Evolutionary conservation across 2,888 invertebrate species (phyloP).

Genomic region (Ichneumoninae sp.): DNA sequence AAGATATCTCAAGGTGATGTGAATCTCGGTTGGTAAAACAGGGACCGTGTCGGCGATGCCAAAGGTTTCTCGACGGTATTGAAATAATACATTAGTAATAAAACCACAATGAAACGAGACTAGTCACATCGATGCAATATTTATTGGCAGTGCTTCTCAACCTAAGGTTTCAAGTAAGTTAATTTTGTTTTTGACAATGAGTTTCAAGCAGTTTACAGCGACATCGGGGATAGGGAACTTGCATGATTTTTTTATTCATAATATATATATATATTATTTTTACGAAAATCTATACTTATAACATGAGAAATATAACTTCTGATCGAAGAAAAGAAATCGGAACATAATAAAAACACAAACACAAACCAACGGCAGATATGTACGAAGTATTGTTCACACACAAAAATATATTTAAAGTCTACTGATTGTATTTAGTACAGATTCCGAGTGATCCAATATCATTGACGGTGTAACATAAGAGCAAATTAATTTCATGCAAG

Average conservation of each 20-base stretch:
- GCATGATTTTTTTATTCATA: neutral
- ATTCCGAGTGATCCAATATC: neutral
- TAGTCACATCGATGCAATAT: constrained; percentile 52
- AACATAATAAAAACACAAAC: neutral
- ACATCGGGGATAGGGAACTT: neutral
- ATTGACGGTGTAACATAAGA: neutral
- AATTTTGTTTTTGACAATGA: constrained; percentile 27
- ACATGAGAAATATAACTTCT: no score
- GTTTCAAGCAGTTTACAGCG: constrained; percentile 16
- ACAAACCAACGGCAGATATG: neutral
- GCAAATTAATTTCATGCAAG: neutral
- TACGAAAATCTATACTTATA: no score
- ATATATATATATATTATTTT: no score
- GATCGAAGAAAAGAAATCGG: no score
- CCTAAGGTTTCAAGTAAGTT: constrained; percentile 29
- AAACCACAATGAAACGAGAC: constrained; percentile 30
- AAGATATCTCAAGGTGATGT: neutral
- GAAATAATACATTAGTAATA: constrained; percentile 15
- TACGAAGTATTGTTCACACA: neutral
- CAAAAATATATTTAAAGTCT: neutral
- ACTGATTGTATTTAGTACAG: neutral
- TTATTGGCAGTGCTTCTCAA: constrained; percentile 61
- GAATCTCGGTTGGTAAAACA: neutral
- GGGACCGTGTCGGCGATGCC: neutral
- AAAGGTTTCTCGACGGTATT: constrained; percentile 3